Percentiles rank a stretch among this genome's conserved stretches.
Conservation (phyloP, 2,113 vertebrate genomes). For the Camelus dromedarius region DNA sequence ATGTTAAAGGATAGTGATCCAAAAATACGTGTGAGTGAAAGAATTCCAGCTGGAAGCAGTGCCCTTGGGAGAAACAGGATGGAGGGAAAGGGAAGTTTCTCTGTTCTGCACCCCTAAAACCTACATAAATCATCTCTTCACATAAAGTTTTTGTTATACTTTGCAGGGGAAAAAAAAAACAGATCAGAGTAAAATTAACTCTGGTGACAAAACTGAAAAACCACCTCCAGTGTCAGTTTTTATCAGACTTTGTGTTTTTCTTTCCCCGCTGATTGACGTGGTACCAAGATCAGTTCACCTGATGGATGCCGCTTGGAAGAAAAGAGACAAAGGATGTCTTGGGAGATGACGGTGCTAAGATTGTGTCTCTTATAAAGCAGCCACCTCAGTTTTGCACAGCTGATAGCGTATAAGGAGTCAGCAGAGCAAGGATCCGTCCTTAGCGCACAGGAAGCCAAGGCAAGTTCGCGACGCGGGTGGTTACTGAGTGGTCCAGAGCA, state of each 20-base stretch:
- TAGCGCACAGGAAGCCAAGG: not conserved
- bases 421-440: not conserved
- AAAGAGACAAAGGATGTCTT: not conserved
- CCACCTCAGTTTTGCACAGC: not conserved
- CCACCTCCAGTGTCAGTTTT: not conserved
- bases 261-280: not conserved
- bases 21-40: not conserved
- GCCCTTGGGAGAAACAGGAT: not conserved
- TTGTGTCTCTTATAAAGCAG: not conserved
- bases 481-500: not conserved
- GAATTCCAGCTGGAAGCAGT: not conserved
- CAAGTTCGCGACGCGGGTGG: rapidly evolving
- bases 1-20: not conserved
- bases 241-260: not conserved
- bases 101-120: not conserved
- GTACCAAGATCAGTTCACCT: not conserved
- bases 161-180: not conserved
- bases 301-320: not conserved
- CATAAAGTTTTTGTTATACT: not conserved
- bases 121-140: not conserved
- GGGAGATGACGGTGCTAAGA: not conserved
- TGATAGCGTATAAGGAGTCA: not conserved
- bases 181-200: not conserved
- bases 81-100: not conserved
- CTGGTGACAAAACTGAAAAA: not conserved